phyloP scores from a whole-genome alignment of 2,888 invertebrate genomes.

The Synergus umbraculus region DNA sequence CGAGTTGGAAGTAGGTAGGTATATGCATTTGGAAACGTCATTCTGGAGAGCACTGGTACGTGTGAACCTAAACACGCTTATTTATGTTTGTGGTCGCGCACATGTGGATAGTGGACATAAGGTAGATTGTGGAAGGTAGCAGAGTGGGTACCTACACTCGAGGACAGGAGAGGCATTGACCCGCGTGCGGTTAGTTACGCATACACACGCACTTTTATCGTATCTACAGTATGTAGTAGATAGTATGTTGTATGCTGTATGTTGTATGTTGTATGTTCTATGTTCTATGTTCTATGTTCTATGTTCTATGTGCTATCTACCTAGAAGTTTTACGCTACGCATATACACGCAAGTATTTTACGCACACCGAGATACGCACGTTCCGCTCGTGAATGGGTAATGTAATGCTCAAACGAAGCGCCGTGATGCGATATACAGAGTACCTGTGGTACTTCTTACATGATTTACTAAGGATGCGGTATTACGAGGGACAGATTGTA shows the following conservation, averaged over 20 bases:
- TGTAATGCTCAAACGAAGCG: neutral
- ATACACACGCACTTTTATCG: conserved; percentile 59
- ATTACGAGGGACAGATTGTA: too few species aligned
- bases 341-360: neutral
- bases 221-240: neutral
- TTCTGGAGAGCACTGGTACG: conserved; percentile 25
- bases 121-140: conserved; percentile 51
- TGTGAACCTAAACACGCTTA: conserved; percentile 30
- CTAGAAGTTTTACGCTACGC: neutral
- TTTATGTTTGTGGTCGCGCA: conserved; percentile 29
- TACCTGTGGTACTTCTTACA: too few species aligned
- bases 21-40: conserved; percentile 35
- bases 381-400: conserved; percentile 27
- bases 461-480: too few species aligned
- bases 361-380: conserved; percentile 2
- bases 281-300: too few species aligned
- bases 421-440: too few species aligned
- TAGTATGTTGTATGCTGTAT: neutral
- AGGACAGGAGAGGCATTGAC: conserved; percentile 72
- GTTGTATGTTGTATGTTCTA: too few species aligned
- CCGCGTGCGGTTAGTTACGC: conserved; percentile 66
- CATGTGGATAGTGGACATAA: conserved; percentile 4
- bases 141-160: conserved; percentile 59
- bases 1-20: neutral
- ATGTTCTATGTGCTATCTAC: neutral